Conservation (phyloP, 2,797 vertebrate genomes). For the Margarornis squamiger region DNA sequence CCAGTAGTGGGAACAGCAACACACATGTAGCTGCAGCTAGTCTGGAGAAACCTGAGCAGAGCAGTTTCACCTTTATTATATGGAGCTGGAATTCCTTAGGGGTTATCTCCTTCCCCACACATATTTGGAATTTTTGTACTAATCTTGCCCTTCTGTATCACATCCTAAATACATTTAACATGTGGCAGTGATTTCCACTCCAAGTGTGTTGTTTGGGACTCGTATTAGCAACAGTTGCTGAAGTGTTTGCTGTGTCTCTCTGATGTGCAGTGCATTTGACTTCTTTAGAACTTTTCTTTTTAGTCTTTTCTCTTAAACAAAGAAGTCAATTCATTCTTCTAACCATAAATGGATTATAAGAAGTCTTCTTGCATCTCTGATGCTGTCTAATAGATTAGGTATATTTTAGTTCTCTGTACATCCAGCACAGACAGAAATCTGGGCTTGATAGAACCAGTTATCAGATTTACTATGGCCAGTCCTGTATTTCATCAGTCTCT, state of each 20-base stretch:
- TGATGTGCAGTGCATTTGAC: neutral
- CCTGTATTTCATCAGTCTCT: conserved; percentile 44
- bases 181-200: conserved; percentile 57
- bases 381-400: neutral
- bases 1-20: conserved; percentile 3
- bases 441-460: conserved; percentile 14
- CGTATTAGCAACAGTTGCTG: neutral
- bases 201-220: neutral
- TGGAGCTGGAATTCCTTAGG: conserved; percentile 39
- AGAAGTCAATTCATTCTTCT: neutral
- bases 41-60: conserved; percentile 12
- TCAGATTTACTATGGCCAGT: neutral
- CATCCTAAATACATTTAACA: conserved; percentile 29
- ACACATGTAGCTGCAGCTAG: neutral
- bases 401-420: neutral
- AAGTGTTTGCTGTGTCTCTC: neutral
- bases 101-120: conserved; percentile 36
- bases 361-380: neutral
- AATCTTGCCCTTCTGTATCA: conserved; percentile 31
- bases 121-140: conserved; percentile 43
- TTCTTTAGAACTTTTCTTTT: neutral
- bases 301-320: neutral
- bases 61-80: conserved; percentile 28
- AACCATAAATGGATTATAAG: neutral
- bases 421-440: neutral